Evolutionary conservation across 2,888 invertebrate genomes (phyloP).

Genomic region (Hirtodrosophila duncani): DNA sequence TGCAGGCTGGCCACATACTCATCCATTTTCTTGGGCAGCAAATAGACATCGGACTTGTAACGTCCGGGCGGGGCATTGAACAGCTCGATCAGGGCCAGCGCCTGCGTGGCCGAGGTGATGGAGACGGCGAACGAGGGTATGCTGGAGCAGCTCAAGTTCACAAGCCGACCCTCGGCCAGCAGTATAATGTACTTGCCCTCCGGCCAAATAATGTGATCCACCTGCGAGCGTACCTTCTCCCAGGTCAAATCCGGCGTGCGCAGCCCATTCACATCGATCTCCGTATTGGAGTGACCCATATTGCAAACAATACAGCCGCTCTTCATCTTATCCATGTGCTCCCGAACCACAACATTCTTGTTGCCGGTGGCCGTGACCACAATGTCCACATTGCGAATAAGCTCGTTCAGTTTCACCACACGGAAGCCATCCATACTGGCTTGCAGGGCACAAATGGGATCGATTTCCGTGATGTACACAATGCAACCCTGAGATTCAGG

Average conservation of each 20-base stretch:
- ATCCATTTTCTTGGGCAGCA: slow-evolving; percentile 99
- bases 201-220: slow-evolving; percentile 99
- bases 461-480: slow-evolving; percentile 93
- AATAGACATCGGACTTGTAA: slow-evolving; percentile 97
- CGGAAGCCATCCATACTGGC: slow-evolving; percentile 98
- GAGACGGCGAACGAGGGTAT: slow-evolving; percentile 98
- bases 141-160: slow-evolving; percentile 97
- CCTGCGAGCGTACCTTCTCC: slow-evolving; percentile 98
- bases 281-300: slow-evolving; percentile 98
- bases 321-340: slow-evolving; percentile 98
- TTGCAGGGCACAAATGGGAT: slow-evolving; percentile 98
- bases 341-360: slow-evolving; percentile 96
- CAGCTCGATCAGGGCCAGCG: slow-evolving; percentile 96
- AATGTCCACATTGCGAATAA: slow-evolving; percentile 94
- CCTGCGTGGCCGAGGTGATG: slow-evolving; percentile 98
- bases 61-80: slow-evolving; percentile 96
- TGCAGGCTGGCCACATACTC: slow-evolving; percentile 98
- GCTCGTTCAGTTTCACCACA: slow-evolving; percentile 96
- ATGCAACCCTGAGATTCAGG: slow-evolving; percentile 90
- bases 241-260: slow-evolving; percentile 96
- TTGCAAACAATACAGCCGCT: slow-evolving; percentile 97
- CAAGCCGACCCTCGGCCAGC: slow-evolving; percentile 95
- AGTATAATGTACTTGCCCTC: slow-evolving; percentile 96
- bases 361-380: slow-evolving; percentile 99
- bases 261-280: slow-evolving; percentile 95